A percentile compares a stretch with the other conserved stretches of the same genome.
Evolutionary conservation across 2,797 vertebrate species (phyloP).

Genomic region (Onychomys leucogaster): DNA sequence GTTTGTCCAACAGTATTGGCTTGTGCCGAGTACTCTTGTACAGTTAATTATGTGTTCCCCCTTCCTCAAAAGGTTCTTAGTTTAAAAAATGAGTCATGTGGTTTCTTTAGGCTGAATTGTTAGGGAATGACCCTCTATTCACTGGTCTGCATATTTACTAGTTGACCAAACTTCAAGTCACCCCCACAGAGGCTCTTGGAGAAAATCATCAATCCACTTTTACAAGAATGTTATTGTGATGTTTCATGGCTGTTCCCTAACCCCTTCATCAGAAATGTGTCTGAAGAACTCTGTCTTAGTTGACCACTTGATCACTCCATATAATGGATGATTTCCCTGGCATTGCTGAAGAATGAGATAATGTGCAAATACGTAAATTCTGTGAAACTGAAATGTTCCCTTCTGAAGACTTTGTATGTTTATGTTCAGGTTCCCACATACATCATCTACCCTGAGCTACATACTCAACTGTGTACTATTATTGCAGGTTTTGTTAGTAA

Average conservation of each 20-base stretch:
- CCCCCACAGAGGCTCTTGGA: background rate
- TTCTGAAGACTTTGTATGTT: background rate
- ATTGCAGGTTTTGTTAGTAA: background rate
- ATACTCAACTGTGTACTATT: background rate
- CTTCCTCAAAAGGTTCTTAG: background rate
- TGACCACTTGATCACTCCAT: background rate
- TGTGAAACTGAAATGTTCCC: background rate
- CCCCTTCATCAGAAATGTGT: background rate
- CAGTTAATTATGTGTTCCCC: background rate
- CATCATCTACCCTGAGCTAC: background rate
- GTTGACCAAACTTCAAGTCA: background rate
- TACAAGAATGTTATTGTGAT: background rate
- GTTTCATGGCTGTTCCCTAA: background rate
- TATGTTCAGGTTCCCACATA: background rate
- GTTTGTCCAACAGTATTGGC: background rate
- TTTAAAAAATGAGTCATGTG: background rate
- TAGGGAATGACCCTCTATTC: background rate
- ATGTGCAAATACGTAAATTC: slow-evolving; percentile 25
- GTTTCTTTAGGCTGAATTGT: background rate
- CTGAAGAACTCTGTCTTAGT: slow-evolving; percentile 28
- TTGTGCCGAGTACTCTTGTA: background rate
- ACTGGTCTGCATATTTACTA: background rate
- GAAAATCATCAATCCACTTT: background rate
- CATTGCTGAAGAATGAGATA: background rate
- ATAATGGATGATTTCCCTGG: background rate